These are phyloP conservation scores for Gastrophryne carolinensis DNA, from an alignment of 2,797 vertebrate genomes.

Conservation along the genomic window DNA sequence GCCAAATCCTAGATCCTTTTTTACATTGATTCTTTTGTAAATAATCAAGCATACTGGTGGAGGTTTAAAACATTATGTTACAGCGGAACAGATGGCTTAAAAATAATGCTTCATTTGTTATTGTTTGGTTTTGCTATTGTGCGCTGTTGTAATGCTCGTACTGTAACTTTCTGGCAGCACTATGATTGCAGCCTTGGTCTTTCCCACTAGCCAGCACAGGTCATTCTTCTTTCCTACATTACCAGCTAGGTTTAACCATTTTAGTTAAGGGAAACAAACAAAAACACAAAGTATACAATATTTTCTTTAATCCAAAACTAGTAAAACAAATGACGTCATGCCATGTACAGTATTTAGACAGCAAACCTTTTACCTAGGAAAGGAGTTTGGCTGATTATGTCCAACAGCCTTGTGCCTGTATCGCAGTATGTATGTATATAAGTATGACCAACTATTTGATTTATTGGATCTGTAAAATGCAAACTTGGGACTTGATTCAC, in stretches of 20 bases:
- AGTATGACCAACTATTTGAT: no score
- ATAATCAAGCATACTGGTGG: conserved; percentile 20
- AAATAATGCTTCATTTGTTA: conserved; percentile 34
- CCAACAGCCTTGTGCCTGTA: no score
- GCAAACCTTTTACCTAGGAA: no score
- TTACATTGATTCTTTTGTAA: conserved; percentile 21
- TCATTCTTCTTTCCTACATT: neutral
- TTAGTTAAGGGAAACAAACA: neutral
- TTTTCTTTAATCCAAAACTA: no score
- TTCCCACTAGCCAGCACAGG: conserved; percentile 10
- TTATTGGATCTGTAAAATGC: no score
- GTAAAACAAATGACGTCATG: no score
- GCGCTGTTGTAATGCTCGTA: conserved; percentile 9
- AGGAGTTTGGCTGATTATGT: no score
- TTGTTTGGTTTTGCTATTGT: conserved; percentile 26
- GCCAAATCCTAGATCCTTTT: conserved; percentile 14
- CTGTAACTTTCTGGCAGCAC: conserved; percentile 12
- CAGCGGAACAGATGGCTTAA: conserved; percentile 17
- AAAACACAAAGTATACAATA: neutral
- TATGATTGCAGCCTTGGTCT: conserved; percentile 16
- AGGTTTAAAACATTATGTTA: conserved; percentile 26
- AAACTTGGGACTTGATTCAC: no score
- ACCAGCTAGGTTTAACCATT: neutral
- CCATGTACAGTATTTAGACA: no score
- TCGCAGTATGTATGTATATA: no score